Evolutionary conservation across 2,888 invertebrate genomes (phyloP).

Genomic region (Nineta flava): DNA sequence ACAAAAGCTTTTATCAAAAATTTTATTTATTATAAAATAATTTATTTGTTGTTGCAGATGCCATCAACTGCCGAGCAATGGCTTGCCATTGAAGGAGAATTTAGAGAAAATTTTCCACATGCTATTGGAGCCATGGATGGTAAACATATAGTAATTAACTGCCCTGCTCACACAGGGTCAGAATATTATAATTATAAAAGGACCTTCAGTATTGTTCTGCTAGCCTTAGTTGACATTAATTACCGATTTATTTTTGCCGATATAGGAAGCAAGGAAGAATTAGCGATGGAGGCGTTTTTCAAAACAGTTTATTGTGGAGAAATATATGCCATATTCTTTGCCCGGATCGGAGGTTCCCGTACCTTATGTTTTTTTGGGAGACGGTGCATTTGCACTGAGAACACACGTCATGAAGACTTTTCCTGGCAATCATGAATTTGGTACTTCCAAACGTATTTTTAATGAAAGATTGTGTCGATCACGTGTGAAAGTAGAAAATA

Average conservation of each 20-base stretch:
- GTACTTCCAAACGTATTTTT: conserved; percentile 12
- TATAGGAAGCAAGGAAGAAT: conserved; percentile 19
- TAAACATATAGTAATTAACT: conserved; percentile 16
- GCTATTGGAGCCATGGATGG: conserved; percentile 2
- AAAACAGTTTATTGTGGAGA: conserved; percentile 9
- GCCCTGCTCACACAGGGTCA: conserved; percentile 14
- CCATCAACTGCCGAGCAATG: conserved; percentile 3
- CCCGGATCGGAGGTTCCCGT: conserved; percentile 8
- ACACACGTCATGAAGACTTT: conserved; percentile 13
- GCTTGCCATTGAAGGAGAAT: conserved; percentile 4
- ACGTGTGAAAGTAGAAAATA: conserved; percentile 13
- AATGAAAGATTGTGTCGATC: conserved; percentile 12
- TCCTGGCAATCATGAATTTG: conserved; percentile 9
- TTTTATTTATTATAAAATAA: neutral
- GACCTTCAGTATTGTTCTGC: conserved; percentile 16
- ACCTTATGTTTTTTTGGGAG: conserved; percentile 13
- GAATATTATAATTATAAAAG: conserved; percentile 18
- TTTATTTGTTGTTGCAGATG: conserved; percentile 11
- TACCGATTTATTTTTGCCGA: conserved; percentile 19
- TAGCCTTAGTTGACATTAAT: conserved; percentile 15
- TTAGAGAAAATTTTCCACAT: conserved; percentile 11
- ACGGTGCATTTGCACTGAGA: conserved; percentile 8
- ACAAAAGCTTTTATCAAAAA: too few species aligned
- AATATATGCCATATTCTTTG: conserved; percentile 10
- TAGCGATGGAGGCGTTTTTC: conserved; percentile 14